Evolutionary conservation across 2,888 invertebrate species (phyloP).

Genomic region (Limnephilus auricula): DNA sequence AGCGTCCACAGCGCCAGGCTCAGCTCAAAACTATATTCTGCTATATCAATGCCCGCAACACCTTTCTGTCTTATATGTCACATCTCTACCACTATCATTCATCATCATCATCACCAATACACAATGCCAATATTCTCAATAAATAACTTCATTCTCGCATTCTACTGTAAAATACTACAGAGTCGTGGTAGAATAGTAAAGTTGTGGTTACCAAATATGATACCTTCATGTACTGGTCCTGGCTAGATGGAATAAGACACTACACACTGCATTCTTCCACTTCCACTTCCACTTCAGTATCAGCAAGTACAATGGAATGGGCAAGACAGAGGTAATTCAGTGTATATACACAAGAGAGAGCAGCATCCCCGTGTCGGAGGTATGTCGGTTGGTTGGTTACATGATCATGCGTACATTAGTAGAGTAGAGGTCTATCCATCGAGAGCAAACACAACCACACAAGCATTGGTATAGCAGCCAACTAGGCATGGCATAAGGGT

Average conservation of each 20-base stretch:
- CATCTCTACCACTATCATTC: neutral
- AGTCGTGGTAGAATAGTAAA: too few relatives aligned
- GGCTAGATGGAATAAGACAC: neutral
- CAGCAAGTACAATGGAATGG: slow-evolving; percentile 10
- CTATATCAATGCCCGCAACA: slow-evolving; percentile 56
- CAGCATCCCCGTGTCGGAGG: neutral
- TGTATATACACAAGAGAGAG: slow-evolving; percentile 25
- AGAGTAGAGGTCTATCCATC: slow-evolving; percentile 56
- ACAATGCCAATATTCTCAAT: neutral
- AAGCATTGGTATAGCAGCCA: slow-evolving; percentile 66
- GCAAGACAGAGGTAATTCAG: slow-evolving; percentile 9
- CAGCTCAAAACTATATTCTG: slow-evolving; percentile 33
- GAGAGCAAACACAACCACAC: slow-evolving; percentile 62
- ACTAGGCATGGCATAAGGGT: slow-evolving; percentile 59
- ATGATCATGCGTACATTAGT: slow-evolving; percentile 59
- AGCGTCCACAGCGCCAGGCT: neutral
- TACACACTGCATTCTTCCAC: neutral
- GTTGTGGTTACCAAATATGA: too few relatives aligned
- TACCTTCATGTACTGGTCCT: neutral
- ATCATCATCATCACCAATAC: too few relatives aligned
- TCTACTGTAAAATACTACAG: too few relatives aligned
- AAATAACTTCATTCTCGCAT: neutral
- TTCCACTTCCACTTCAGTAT: neutral
- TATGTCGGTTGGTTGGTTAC: slow-evolving; percentile 20
- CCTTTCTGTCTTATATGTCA: neutral